Percentiles rank a stretch among this genome's conserved stretches.
phyloP scores from a whole-genome alignment of 2,888 invertebrate species.

The Deilephila porcellus region DNA sequence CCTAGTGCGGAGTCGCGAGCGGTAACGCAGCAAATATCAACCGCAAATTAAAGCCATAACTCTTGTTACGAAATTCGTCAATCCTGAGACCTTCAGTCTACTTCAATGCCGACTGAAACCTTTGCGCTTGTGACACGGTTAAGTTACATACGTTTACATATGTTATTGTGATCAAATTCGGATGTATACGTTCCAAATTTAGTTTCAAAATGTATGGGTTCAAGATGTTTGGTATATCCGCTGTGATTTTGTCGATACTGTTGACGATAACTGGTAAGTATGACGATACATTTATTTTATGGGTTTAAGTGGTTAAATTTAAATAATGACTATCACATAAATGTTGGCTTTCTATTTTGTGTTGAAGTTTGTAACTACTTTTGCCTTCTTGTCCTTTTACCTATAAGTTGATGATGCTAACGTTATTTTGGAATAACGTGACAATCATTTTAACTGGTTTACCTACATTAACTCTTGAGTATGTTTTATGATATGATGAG shows the following conservation, averaged over 20 bases:
- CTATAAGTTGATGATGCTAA: no score
- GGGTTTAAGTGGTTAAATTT: background rate
- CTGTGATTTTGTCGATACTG: conserved; percentile 58
- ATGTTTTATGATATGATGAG: no score
- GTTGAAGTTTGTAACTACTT: no score
- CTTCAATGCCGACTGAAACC: conserved; percentile 69
- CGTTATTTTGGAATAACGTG: no score
- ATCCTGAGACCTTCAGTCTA: conserved; percentile 64
- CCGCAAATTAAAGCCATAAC: conserved; percentile 54
- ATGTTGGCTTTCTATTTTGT: no score
- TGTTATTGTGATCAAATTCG: conserved; percentile 62
- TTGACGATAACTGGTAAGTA: conserved; percentile 64
- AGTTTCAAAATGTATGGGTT: conserved; percentile 61
- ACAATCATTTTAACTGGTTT: no score
- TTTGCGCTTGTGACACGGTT: conserved; percentile 61
- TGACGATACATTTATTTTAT: conserved; percentile 2
- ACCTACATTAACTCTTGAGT: no score
- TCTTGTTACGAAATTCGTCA: conserved; percentile 65
- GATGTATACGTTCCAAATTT: conserved; percentile 46
- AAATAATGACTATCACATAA: no score
- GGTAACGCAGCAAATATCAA: conserved; percentile 56
- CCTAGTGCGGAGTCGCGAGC: conserved; percentile 44
- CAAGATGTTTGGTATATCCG: conserved; percentile 55
- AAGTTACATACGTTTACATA: conserved; percentile 62
- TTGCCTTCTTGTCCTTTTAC: no score